Evolutionary conservation across 2,113 vertebrate genomes (phyloP).

Genomic region (Hucho hucho): DNA sequence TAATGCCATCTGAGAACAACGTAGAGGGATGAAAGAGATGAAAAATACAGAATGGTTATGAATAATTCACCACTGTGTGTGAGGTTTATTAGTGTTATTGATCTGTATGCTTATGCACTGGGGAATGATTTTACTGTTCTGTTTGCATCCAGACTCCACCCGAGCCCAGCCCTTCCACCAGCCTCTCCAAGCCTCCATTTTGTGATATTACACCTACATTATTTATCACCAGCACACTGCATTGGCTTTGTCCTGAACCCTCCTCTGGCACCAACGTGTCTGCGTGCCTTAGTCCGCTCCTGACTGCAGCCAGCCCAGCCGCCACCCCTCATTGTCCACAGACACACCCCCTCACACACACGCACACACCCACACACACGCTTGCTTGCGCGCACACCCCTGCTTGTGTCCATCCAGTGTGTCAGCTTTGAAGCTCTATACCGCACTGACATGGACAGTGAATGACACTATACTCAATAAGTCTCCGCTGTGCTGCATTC

Average conservation of each 20-base stretch:
- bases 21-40: slow-evolving; percentile 59
- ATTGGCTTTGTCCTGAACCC: slow-evolving; percentile 58
- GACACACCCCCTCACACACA: slow-evolving; percentile 2
- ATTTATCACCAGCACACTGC: slow-evolving; percentile 71
- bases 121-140: slow-evolving; percentile 66
- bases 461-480: neutral
- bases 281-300: slow-evolving; percentile 14
- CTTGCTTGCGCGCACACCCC: slow-evolving; percentile 1
- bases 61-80: slow-evolving; percentile 66
- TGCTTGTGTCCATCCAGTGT: neutral
- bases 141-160: slow-evolving; percentile 63
- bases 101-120: slow-evolving; percentile 56
- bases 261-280: slow-evolving; percentile 62
- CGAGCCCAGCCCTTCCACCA: slow-evolving; percentile 63
- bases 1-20: slow-evolving; percentile 33
- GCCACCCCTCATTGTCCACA: neutral
- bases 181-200: slow-evolving; percentile 56
- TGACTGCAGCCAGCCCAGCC: neutral
- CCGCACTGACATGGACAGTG: neutral
- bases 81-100: slow-evolving; percentile 68
- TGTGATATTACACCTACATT: slow-evolving; percentile 77
- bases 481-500: neutral
- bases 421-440: neutral
- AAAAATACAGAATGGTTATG: slow-evolving; percentile 46
- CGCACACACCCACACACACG: slow-evolving; percentile 3